Conservation (phyloP, 2,113 vertebrate species). For the Megalops atlanticus region DNA sequence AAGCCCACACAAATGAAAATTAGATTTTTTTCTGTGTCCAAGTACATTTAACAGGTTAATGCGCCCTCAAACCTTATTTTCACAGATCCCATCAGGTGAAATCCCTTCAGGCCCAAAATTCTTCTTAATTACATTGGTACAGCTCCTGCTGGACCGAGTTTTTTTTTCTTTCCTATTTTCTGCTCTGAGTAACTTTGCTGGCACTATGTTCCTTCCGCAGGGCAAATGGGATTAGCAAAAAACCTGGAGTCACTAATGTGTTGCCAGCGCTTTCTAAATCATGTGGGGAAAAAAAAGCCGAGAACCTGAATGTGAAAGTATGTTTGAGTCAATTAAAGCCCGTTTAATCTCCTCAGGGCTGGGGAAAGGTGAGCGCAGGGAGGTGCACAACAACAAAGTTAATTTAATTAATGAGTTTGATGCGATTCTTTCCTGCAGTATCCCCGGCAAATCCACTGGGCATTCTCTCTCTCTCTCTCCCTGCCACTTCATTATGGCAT, state of each 20-base stretch:
- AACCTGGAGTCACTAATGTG: constrained; percentile 56
- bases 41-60: constrained; percentile 57
- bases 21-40: constrained; percentile 39
- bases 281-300: constrained; percentile 54
- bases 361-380: constrained; percentile 18
- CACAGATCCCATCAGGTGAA: constrained; percentile 59
- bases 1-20: constrained; percentile 51
- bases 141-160: constrained; percentile 44
- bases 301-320: constrained; percentile 42
- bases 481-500: constrained; percentile 22
- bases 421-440: constrained; percentile 12
- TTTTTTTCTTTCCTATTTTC: constrained; percentile 49
- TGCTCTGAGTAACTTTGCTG: constrained; percentile 53
- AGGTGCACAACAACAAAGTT: constrained; percentile 21
- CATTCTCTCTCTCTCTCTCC: background rate
- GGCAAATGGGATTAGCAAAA: constrained; percentile 64
- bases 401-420: constrained; percentile 33
- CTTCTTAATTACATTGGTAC: constrained; percentile 62
- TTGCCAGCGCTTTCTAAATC: constrained; percentile 58
- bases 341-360: constrained; percentile 27
- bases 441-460: background rate
- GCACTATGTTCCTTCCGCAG: constrained; percentile 57
- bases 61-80: constrained; percentile 58
- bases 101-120: constrained; percentile 30
- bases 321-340: constrained; percentile 34